Base-by-base conservation (phyloP, 2,797 vertebrate genomes). In the Sitta carolinensis region DNA sequence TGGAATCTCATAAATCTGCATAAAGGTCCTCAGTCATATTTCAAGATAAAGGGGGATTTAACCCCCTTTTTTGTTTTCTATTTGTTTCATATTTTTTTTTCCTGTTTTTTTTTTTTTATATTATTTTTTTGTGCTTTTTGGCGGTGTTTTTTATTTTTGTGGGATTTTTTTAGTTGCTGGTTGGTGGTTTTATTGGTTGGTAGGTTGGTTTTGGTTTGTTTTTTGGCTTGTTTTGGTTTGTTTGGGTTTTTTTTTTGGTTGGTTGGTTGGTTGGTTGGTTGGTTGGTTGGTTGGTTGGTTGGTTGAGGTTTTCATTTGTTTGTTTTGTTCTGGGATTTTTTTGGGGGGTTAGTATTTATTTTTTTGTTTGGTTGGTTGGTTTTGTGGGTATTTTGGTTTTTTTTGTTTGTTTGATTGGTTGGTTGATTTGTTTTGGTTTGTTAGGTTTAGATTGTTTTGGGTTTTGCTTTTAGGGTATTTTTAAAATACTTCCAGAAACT, bases 1-100 rank as follows among this genome's bases (percentile, higher is more conserved):
- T 69, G 70, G 20, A 36, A 36, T 36, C 36, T 36, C 10, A 36
- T 14, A 54, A 14, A 7, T 16, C 11, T 43, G 10, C 42, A 54
- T 10, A 23, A 84, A 84, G 4, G 25, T 1, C 1, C 7, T 54
- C 68, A 87, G 25, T 4, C 10, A 42, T 9, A 14, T 48, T 26
- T 80, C 2, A 11, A 25, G 16, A 72, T 4, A 75, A 9, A 9
- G 4, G 0, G 40, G 40, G 9, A 43, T 2, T 27, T 8, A 1
- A 0, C 1, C 1, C 0, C 0, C 6, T 10, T 38, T 19, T 8
- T 38, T 1, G 1, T 7, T 45, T 16, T 5, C 5, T 51, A 8
- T n/a, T 55, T 30, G 8, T 5, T 74, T 32, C 2, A 10, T 14
- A 21, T 45, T 10, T 45, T 45, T 45, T 45, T 1, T 2, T 42